Base-by-base conservation (phyloP, 2,797 vertebrate species). In the Alosa sapidissima region DNA sequence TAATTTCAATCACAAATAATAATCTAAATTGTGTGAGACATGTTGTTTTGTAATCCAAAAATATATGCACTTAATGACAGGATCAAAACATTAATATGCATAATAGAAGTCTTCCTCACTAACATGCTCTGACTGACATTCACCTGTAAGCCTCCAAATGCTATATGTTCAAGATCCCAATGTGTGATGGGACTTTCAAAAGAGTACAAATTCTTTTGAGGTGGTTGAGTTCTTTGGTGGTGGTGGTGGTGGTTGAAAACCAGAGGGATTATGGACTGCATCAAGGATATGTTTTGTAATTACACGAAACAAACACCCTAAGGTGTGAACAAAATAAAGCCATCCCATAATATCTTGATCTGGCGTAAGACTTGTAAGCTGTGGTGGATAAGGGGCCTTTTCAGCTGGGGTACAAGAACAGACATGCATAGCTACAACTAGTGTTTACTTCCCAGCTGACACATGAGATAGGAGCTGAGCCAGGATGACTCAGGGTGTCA, bases 391-490 rank as follows among this genome's bases (percentile, higher is more conserved):
- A 47, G 72, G 68, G 36, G 16, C 72, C 13, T 47, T 47, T 19
- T 21, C 72, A 47, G 36, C 19, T 5, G 41, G 14, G 16, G 36
- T 7, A 78, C 41, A 78, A 47, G 72, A 78, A 47, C 36, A 78
- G 72, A 78, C 72, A 78, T 47, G 72, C 41, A 45, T 1, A 2
- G 41, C 14, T 78, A 47, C 16, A 47, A 47, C 72, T n/a, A 47
- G 72, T 78, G 72, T 78, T 78, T 78, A 78, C 72, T 2, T 45
- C 72, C 13, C 72, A 78, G 14, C 72, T 78, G 72, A 78, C 36
- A 41, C 33, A 58, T 13, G 55, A 78, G 72, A 47, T 78, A 78
- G 14, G 16, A 78, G 72, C 72, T 45, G 41, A n/a, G 36, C 41
- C 72, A 45, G 41, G 72, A n/a, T 78, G 72, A 78, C 1, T 78